These are phyloP conservation scores for Papilio polytes DNA, from an alignment of 1,140 invertebrate genomes.

Conservation along the genomic window DNA sequence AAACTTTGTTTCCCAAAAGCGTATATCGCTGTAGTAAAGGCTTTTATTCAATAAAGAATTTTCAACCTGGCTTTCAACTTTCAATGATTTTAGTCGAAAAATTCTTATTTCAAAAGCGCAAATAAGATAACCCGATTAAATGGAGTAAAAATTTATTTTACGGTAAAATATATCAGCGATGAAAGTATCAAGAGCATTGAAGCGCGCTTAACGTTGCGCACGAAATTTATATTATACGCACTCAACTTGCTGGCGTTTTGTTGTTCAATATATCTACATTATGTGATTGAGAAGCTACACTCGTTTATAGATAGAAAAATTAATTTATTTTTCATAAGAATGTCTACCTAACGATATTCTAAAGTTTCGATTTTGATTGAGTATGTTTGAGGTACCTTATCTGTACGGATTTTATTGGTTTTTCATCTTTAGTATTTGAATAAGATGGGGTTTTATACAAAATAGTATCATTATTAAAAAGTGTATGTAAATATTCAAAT, in stretches of 20 bases:
- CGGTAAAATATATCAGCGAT: constrained; percentile 14
- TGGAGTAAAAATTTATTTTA: constrained; percentile 17
- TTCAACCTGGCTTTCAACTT: neutral
- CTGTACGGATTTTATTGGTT: no score
- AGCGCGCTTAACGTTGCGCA: neutral
- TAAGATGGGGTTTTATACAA: no score
- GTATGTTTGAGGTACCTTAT: no score
- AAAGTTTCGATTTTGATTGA: no score
- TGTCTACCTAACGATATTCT: no score
- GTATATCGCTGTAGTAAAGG: neutral
- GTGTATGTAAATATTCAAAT: no score
- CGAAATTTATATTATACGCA: neutral
- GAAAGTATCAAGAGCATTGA: constrained; percentile 15
- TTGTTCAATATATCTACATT: neutral
- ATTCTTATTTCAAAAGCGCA: neutral
- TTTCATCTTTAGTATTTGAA: no score
- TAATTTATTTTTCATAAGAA: neutral
- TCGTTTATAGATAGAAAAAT: neutral
- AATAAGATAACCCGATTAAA: constrained; percentile 21
- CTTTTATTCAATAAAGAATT: neutral
- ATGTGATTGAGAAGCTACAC: neutral
- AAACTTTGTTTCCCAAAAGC: no score
- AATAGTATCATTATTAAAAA: no score
- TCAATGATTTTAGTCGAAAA: neutral
- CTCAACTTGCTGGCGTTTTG: neutral